Base-by-base conservation (phyloP, 2,888 invertebrate species). In the Eretmocerus hayati region DNA sequence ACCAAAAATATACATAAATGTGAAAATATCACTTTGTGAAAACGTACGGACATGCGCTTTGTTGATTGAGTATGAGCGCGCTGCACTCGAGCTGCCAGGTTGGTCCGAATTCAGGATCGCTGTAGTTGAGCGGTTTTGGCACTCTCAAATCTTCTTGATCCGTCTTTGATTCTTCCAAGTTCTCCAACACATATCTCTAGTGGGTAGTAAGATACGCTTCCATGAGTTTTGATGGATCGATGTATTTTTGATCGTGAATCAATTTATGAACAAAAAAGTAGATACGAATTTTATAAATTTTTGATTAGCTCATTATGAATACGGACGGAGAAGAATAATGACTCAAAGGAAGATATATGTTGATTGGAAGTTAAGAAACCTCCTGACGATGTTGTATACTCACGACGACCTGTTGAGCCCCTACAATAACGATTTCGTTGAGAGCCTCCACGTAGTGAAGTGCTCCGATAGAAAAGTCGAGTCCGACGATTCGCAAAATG, bases 81-180 rank as follows among this genome's bases (percentile, higher is more conserved):
- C 58, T 49, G 23, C 45, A 46, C 18, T 59, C 55, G 11, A 62
- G 53, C 35, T 48, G 49, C 62, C 62, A 62, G 21, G 52, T 42
- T 2, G 59, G 39, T 42, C 61, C 61, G 39, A 49, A 56, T 39
- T 58, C 57, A 38, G 54, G 53, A 43, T 61, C 62, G 20, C 39
- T 33, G 31, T 57, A 59, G 9, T 19, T 35, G 42, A 56, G n/a
- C 6, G 54, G 16, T 32, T 51, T 55, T 16, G 32, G 16, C n/a
- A 46, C n/a, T 46, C 55, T 52, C 1, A 58, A 31, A 53, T 56
- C 13, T 50, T 40, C 19, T 57, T 58, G n/a, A n/a, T n/a, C n/a
- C n/a, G n/a, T n/a, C n/a, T n/a, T n/a, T n/a, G n/a, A n/a, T n/a
- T n/a, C n/a, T n/a, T n/a, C n/a, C n/a, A n/a, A n/a, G n/a, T n/a